Percentiles rank a stretch among this genome's conserved stretches.
phyloP scores from a whole-genome alignment of 2,797 vertebrate genomes.

The Phataginus tetradactyla region DNA sequence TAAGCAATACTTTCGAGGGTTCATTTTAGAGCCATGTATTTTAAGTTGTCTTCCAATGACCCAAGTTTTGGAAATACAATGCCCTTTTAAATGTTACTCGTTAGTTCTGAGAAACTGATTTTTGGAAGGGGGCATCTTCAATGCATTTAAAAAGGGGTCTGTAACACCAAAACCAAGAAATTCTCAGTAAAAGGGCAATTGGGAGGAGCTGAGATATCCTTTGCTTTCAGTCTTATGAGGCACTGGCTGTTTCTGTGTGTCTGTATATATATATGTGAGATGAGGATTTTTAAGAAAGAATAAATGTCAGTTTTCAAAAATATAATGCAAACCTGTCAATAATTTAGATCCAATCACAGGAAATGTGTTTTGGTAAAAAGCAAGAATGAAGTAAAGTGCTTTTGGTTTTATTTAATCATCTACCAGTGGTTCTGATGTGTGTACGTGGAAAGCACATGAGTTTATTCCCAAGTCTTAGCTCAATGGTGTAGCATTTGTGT shows the following conservation, averaged over 20 bases:
- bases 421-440: neutral
- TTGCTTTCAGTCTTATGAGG: constrained; percentile 11
- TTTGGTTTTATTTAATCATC: constrained; percentile 54
- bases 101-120: constrained; percentile 10
- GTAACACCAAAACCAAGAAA: neutral
- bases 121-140: constrained; percentile 34
- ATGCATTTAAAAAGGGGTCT: neutral
- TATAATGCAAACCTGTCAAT: constrained; percentile 25
- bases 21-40: constrained; percentile 11
- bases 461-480: neutral
- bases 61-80: constrained; percentile 34
- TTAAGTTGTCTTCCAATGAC: constrained; percentile 19
- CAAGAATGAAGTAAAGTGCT: constrained; percentile 4
- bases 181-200: neutral
- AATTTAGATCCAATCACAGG: constrained; percentile 3
- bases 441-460: neutral
- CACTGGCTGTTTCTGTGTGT: neutral
- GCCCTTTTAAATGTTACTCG: neutral
- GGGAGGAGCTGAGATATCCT: neutral
- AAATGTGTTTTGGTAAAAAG: constrained; percentile 49
- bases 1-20: neutral
- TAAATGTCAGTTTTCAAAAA: constrained; percentile 62
- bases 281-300: constrained; percentile 50
- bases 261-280: neutral
- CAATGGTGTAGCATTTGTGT: neutral